Percentiles rank a stretch among this genome's conserved stretches.
phyloP scores from a whole-genome alignment of 2,113 vertebrate species.

The Antigone vipio region DNA sequence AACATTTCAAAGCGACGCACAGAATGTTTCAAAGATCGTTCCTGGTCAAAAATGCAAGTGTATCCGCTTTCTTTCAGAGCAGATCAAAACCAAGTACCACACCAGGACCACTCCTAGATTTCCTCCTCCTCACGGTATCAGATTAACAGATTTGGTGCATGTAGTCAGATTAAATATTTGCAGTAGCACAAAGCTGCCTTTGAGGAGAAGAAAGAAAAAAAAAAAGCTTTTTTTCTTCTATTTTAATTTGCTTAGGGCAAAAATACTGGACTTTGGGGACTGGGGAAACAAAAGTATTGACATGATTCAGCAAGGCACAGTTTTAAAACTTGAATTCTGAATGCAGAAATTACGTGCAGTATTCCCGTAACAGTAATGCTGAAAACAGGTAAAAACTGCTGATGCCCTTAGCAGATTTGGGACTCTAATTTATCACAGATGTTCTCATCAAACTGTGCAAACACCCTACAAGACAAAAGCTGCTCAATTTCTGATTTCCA shows the following conservation, averaged over 20 bases:
- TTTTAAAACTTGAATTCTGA: slow-evolving; percentile 38
- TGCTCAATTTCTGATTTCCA: slow-evolving; percentile 61
- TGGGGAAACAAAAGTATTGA: slow-evolving; percentile 48
- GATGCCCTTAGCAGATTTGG: slow-evolving; percentile 76
- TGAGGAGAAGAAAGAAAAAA: not conserved
- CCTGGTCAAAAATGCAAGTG: slow-evolving; percentile 53
- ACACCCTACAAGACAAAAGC: slow-evolving; percentile 58
- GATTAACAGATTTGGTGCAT: slow-evolving; percentile 56
- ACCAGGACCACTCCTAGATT: slow-evolving; percentile 56
- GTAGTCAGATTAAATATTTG: slow-evolving; percentile 64
- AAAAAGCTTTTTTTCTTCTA: not conserved
- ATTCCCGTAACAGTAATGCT: slow-evolving; percentile 69
- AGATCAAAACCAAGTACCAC: slow-evolving; percentile 58
- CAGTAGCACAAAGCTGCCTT: slow-evolving; percentile 62
- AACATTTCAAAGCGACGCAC: slow-evolving; percentile 46
- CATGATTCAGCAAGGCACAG: slow-evolving; percentile 26
- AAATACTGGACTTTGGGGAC: slow-evolving; percentile 31
- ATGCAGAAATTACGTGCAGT: slow-evolving; percentile 17
- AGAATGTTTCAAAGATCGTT: slow-evolving; percentile 38
- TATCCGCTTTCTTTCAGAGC: slow-evolving; percentile 51
- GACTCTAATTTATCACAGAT: slow-evolving; percentile 79
- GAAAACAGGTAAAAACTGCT: slow-evolving; percentile 74
- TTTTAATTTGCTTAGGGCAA: slow-evolving; percentile 23
- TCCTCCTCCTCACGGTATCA: slow-evolving; percentile 44
- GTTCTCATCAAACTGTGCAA: slow-evolving; percentile 73